Conservation (phyloP, 2,797 vertebrate species). For the Myotis vivesi region DNA sequence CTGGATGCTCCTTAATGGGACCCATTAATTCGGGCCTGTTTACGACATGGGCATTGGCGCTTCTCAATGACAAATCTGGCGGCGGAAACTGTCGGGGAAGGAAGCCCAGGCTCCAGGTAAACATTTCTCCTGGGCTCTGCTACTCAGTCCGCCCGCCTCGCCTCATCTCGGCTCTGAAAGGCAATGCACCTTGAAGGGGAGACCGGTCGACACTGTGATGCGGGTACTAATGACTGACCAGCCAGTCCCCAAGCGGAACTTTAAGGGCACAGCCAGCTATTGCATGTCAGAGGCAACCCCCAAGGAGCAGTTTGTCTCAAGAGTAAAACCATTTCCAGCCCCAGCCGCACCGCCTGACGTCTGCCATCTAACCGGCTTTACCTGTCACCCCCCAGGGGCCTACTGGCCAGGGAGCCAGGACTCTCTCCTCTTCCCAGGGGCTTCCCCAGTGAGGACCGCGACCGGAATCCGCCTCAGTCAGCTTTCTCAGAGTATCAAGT, state of each 20-base stretch:
- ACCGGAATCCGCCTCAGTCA: slow-evolving; percentile 61
- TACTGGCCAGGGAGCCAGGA: slow-evolving; percentile 53
- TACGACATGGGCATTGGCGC: slow-evolving; percentile 55
- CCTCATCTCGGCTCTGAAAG: slow-evolving; percentile 62
- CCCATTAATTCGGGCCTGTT: slow-evolving; percentile 69
- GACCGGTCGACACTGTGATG: slow-evolving; percentile 48
- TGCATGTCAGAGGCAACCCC: slow-evolving; percentile 54
- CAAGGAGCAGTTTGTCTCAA: slow-evolving; percentile 51
- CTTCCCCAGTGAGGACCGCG: slow-evolving; percentile 65
- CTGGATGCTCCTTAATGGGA: slow-evolving; percentile 65
- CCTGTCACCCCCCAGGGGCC: not conserved
- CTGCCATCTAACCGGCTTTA: slow-evolving; percentile 37
- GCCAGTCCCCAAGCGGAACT: slow-evolving; percentile 45
- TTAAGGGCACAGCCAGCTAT: slow-evolving; percentile 49
- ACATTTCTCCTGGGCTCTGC: slow-evolving; percentile 52
- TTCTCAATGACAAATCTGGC: slow-evolving; percentile 53
- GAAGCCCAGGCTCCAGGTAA: slow-evolving; percentile 63
- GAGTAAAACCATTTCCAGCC: slow-evolving; percentile 60
- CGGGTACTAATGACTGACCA: slow-evolving; percentile 1
- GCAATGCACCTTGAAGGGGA: slow-evolving; percentile 76
- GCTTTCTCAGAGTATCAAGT: slow-evolving; percentile 71
- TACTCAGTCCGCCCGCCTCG: slow-evolving; percentile 28
- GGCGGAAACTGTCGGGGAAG: slow-evolving; percentile 37
- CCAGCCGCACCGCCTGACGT: slow-evolving; percentile 55
- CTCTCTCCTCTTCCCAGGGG: slow-evolving; percentile 61